Base-by-base conservation (phyloP, 2,113 vertebrate genomes). In the Chinchilla lanigera region DNA sequence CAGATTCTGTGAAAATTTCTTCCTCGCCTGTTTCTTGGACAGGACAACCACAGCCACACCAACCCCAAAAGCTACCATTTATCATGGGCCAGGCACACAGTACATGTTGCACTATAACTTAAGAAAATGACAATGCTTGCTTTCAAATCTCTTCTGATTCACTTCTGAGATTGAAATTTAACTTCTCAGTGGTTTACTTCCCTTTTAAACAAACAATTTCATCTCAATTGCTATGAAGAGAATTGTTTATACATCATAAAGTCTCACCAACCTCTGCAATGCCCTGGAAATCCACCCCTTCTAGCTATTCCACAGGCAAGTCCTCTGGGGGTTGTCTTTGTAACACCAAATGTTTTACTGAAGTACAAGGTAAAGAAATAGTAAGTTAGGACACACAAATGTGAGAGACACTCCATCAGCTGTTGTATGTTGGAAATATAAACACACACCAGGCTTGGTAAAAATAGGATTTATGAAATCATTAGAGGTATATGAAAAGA, bases 401-500 rank as follows among this genome's bases (percentile, higher is more conserved):
- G 7, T 16, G 63, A 81, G 54, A 71, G 10, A 11, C 26, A 24
- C 44, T 54, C 38, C 19, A 30, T 38, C 90, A 61, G 26, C 24
- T 73, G 33, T 33, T 56, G 20, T 58, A 56, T 58, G 1, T 91
- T 94, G 75, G 50, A 78, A 61, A 90, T 50, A 60, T 5, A 81
- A 54, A 71, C 73, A 38, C 13, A 26, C 10, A 56, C 3, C 86
- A 12, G 30, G 2, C 13, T 93, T 60, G 77, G 52, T 84, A 60
- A 56, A 94, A 95, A 80, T 1, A 90, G 61, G 92, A 88, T 35
- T 41, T 1, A 30, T 11, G 3, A 16, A 75, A 12, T 54, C 82
- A 58, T 71, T 90, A 91, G 22, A 85, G n/a, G 5, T 81, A 0
- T 47, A 69, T n/a, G 12, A 38, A 96, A 92, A 82, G 44, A 60